Base-by-base conservation (phyloP, 2,888 invertebrate genomes). In the Papilio elwesi region DNA sequence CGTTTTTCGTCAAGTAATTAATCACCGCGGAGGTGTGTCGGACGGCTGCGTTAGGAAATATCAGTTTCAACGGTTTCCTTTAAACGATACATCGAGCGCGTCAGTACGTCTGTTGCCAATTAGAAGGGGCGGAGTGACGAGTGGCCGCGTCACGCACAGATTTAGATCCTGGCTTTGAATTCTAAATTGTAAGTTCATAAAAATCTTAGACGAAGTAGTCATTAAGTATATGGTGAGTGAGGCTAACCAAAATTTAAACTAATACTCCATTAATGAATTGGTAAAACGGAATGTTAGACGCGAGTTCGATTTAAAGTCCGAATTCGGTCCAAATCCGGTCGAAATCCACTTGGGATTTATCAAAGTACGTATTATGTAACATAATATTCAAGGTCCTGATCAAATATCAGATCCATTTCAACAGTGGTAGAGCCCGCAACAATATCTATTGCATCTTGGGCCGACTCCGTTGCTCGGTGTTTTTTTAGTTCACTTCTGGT, bases 71-170 rank as follows among this genome's bases (percentile, higher is more conserved):
- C 74, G 76, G 75, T 80, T 80, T 82, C 83, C 82, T 82, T 79
- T 78, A 76, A 79, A 78, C 75, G 77, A 76, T 78, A 76, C 74
- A 76, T 74, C 68, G 74, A 55, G 66, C 78, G 80, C 78, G 78
- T 79, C 62, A 38, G 74, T 71, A 74, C 69, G 77, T 74, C 77
- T 77, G 80, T 77, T 78, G 80, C 83, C 85, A 86, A 86, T 87
- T 87, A 87, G 79, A 80, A 75, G 77, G 74, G 78, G 78, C 68
- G 73, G 80, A 80, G 76, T 83, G 84, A 85, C 82, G 78, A 79
- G 83, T 81, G 79, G 74, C 71, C 78, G 81, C 80, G 78, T 77
- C 81, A 78, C 71, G 74, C 62, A 73, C 55, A 8, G 55, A 51
- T 57, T 68, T 38, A 73, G 55, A 64, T 48, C 38, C 12, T 36